phyloP scores from a whole-genome alignment of 2,113 vertebrate species.

The Erythrocercus mccallii region DNA sequence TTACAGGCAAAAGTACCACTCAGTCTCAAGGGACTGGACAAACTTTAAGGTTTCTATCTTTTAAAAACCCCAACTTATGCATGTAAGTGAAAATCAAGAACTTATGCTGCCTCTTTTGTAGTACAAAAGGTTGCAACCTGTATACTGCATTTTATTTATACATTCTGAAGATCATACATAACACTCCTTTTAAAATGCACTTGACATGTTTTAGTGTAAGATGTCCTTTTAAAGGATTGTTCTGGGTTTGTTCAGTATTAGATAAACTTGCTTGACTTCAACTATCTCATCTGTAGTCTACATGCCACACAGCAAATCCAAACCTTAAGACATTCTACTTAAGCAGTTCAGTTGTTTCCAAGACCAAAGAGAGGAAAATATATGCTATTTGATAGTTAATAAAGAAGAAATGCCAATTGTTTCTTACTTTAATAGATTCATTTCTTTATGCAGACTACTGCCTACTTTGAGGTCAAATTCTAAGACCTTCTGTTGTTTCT shows the following conservation, averaged over 20 bases:
- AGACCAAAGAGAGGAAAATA: not conserved
- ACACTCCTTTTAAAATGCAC: not conserved
- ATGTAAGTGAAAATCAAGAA: not conserved
- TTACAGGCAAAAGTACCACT: not conserved
- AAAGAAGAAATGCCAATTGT: not conserved
- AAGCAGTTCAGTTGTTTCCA: not conserved
- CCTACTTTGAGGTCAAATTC: not conserved
- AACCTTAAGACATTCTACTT: not conserved
- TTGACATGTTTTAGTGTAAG: not conserved
- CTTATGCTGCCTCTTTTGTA: not conserved
- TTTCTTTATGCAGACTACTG: not conserved
- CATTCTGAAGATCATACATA: not conserved
- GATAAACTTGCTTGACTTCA: not conserved
- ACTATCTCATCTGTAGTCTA: not conserved
- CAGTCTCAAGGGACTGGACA: not conserved
- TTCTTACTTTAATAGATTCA: not conserved
- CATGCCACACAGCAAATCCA: not conserved
- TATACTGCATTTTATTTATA: not conserved
- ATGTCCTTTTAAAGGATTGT: not conserved
- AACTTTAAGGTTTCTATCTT: not conserved
- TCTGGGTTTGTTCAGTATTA: not conserved
- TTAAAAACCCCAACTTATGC: not conserved
- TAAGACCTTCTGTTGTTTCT: not conserved
- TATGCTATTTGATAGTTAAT: not conserved
- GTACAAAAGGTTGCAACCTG: not conserved